Evolutionary conservation across 2,888 invertebrate genomes (phyloP).

Genomic region (Chaitophorus viminalis): DNA sequence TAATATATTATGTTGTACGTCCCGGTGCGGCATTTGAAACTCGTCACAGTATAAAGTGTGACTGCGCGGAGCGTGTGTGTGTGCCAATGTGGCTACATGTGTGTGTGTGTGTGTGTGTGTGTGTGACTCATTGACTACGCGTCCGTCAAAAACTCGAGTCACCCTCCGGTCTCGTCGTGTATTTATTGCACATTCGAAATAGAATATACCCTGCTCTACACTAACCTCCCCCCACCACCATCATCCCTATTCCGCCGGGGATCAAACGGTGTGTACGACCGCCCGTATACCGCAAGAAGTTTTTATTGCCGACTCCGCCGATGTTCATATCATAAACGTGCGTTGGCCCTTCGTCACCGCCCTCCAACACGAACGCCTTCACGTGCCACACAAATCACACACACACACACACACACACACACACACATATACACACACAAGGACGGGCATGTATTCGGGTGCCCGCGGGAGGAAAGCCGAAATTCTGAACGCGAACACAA

Average conservation of each 20-base stretch:
- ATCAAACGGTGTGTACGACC: neutral
- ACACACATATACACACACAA: neutral
- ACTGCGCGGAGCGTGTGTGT: neutral
- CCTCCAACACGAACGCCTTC: neutral
- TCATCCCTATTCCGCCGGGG: neutral
- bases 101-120: too few relatives aligned
- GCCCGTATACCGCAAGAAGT: slow-evolving; percentile 29
- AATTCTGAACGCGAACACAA: neutral
- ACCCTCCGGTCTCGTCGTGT: neutral
- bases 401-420: neutral
- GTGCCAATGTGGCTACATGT: neutral
- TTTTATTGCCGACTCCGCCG: slow-evolving; percentile 28
- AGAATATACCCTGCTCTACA: neutral
- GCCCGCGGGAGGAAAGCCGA: neutral
- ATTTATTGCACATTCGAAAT: slow-evolving; percentile 37
- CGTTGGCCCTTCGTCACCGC: neutral
- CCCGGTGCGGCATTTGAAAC: slow-evolving; percentile 37
- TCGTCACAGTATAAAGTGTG: neutral
- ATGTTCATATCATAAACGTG: slow-evolving; percentile 9
- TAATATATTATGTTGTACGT: neutral
- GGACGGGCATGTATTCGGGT: neutral
- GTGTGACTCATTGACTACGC: slow-evolving; percentile 52
- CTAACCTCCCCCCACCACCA: neutral
- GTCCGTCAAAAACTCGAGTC: slow-evolving; percentile 26
- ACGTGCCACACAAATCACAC: slow-evolving; percentile 31